These are phyloP conservation scores for Phylloscopus collybita DNA, from an alignment of 2,797 vertebrate species.

Conservation along the genomic window DNA sequence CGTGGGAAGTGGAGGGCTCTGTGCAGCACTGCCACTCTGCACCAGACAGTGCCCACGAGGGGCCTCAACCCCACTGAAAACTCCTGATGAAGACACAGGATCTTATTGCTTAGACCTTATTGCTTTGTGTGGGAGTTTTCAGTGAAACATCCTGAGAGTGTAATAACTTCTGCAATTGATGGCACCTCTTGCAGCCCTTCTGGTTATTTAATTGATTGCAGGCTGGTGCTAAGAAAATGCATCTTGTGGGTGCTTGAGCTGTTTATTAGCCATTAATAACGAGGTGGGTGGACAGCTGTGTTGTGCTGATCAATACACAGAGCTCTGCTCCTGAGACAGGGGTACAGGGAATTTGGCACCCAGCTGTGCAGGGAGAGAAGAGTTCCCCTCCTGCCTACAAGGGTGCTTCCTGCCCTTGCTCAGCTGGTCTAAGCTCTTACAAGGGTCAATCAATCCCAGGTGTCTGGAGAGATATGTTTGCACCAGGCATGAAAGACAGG, in stretches of 20 bases:
- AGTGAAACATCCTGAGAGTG: not conserved
- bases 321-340: not conserved
- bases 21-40: rapidly evolving
- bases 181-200: not conserved
- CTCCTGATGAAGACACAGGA: not conserved
- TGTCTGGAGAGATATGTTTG: not conserved
- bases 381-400: not conserved
- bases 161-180: conserved; percentile 11
- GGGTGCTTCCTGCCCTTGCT: not conserved
- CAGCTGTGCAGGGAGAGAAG: not conserved
- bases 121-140: conserved; percentile 9
- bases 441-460: rapidly evolving
- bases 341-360: not conserved
- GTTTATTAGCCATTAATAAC: conserved; percentile 39
- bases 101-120: not conserved
- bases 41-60: not conserved
- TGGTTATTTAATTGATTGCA: conserved; percentile 39
- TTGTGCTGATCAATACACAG: not conserved
- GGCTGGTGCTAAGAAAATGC: conserved; percentile 2
- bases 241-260: not conserved
- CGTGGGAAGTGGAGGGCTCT: rapidly evolving
- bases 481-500: not conserved
- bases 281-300: not conserved
- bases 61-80: not conserved
- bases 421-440: not conserved